phyloP scores from a whole-genome alignment of 2,113 vertebrate genomes.

The Mixornis gularis region DNA sequence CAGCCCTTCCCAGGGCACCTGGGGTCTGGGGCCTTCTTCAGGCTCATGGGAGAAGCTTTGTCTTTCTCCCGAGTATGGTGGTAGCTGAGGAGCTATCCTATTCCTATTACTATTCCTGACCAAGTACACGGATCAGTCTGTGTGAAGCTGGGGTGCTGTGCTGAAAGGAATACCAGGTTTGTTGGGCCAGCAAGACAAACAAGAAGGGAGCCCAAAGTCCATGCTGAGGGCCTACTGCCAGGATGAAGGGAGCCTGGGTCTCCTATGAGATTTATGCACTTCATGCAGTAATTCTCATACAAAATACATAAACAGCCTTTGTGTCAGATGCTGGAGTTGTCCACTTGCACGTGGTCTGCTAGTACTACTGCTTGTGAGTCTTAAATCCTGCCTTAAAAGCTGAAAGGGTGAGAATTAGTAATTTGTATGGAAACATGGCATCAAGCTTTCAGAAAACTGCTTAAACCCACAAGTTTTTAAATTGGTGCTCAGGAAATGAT shows the following conservation, averaged over 20 bases:
- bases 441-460: background rate
- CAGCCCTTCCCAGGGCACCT: background rate
- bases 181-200: background rate
- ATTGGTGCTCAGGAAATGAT: background rate
- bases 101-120: background rate
- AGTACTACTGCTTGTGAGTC: fast-evolving
- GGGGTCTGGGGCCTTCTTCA: background rate
- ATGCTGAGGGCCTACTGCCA: background rate
- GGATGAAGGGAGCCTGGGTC: background rate
- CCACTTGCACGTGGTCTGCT: background rate
- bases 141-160: background rate
- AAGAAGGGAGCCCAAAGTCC: background rate
- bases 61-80: fast-evolving
- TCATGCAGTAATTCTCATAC: background rate
- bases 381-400: background rate
- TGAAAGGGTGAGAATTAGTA: background rate
- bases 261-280: background rate
- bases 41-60: background rate
- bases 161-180: background rate
- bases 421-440: background rate
- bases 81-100: background rate
- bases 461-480: background rate
- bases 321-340: background rate
- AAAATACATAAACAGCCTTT: background rate
- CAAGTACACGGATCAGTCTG: background rate